These are phyloP conservation scores for Catostomus latipinnis DNA, from an alignment of 2,797 vertebrate genomes.

Conservation along the genomic window DNA sequence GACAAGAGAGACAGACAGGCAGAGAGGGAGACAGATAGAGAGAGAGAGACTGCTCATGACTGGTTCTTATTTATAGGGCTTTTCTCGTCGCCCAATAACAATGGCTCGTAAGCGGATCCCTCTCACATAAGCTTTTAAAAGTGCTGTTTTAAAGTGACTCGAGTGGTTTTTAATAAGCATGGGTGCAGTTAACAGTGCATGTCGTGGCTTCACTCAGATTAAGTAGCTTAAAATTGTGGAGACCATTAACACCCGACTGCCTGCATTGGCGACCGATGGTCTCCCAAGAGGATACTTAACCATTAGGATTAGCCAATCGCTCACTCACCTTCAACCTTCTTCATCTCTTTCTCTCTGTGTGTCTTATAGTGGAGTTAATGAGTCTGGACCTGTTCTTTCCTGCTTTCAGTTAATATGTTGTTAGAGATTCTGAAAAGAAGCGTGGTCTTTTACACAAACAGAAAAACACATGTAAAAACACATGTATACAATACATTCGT, in stretches of 20 bases:
- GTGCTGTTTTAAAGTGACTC: constrained; percentile 59
- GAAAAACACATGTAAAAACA: constrained; percentile 6
- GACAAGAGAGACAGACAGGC: constrained; percentile 6
- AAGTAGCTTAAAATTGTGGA: constrained; percentile 78
- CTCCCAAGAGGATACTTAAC: constrained; percentile 75
- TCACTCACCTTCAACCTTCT: too few relatives aligned
- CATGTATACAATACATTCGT: too few relatives aligned
- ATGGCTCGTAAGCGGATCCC: constrained; percentile 60
- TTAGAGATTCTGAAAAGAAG: constrained; percentile 38
- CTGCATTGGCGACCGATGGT: constrained; percentile 66
- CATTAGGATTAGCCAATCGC: constrained; percentile 75
- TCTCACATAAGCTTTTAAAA: constrained; percentile 63
- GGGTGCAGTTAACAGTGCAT: constrained; percentile 41
- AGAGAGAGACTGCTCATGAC: constrained; percentile 26
- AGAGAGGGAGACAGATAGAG: background rate
- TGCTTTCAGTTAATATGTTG: constrained; percentile 45
- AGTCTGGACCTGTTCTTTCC: constrained; percentile 9
- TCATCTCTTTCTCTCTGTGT: too few relatives aligned
- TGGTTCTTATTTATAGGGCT: constrained; percentile 37
- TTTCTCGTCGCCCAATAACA: constrained; percentile 56
- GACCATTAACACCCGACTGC: constrained; percentile 77
- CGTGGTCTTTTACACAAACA: background rate
- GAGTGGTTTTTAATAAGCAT: constrained; percentile 78
- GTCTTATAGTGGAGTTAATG: background rate
- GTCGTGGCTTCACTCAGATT: constrained; percentile 75